Evolutionary conservation across 2,113 vertebrate species (phyloP).

Genomic region (Chionis minor): DNA sequence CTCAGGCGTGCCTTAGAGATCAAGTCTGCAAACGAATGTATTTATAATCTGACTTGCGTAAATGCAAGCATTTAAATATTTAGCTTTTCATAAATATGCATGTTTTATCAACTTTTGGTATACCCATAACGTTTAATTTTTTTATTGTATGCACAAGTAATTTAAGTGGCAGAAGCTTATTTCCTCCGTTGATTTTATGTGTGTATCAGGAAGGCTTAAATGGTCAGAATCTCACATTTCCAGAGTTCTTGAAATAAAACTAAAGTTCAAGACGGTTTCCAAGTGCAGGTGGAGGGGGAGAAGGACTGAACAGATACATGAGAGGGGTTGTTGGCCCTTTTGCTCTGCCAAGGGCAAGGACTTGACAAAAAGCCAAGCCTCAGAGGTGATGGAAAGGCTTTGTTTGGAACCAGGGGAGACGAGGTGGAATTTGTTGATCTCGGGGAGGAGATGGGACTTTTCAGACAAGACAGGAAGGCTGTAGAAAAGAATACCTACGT

Average conservation of each 20-base stretch:
- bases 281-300: not conserved
- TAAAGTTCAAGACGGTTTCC: not conserved
- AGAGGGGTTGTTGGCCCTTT: not conserved
- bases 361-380: not conserved
- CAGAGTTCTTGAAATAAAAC: not conserved
- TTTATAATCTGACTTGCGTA: conserved; percentile 12
- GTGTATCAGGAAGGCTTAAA: not conserved
- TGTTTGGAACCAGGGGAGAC: not conserved
- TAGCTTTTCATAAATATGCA: not conserved
- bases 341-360: not conserved
- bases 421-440: not conserved
- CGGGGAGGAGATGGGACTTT: not conserved
- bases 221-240: not conserved
- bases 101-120: not conserved
- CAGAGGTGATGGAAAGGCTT: not conserved
- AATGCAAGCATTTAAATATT: conserved; percentile 37
- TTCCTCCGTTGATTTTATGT: not conserved
- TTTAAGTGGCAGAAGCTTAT: conserved; percentile 10
- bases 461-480: not conserved
- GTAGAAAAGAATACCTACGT: not conserved
- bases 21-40: not conserved
- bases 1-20: not conserved
- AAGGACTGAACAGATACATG: not conserved
- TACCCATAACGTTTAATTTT: not conserved
- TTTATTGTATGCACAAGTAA: not conserved